Percentiles rank a stretch among this genome's conserved stretches.
phyloP scores from a whole-genome alignment of 2,888 invertebrate species.

The Drosophila ustulata region DNA sequence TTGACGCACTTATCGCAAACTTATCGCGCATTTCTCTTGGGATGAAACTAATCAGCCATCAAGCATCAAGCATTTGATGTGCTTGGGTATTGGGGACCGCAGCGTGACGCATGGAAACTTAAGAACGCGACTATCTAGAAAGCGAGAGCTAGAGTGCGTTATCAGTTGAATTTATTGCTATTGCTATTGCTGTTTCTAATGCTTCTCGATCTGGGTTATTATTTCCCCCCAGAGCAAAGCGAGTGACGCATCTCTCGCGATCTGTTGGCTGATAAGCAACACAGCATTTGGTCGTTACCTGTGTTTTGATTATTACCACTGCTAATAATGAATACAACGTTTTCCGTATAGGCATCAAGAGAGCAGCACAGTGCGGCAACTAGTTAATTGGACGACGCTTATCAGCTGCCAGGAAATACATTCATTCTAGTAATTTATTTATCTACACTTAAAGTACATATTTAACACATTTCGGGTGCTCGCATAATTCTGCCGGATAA shows the following conservation, averaged over 20 bases:
- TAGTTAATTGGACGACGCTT: slow-evolving; percentile 8
- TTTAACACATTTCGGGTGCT: slow-evolving; percentile 2
- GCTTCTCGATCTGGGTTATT: background rate
- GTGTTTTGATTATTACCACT: slow-evolving; percentile 7
- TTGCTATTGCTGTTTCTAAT: background rate
- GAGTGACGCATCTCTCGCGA: slow-evolving; percentile 29
- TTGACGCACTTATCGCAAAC: slow-evolving; percentile 38
- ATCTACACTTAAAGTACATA: background rate
- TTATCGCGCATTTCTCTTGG: slow-evolving; percentile 28
- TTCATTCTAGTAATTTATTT: slow-evolving; percentile 6
- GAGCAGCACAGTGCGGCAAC: background rate
- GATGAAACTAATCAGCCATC: slow-evolving; percentile 14
- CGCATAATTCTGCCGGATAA: slow-evolving; percentile 1
- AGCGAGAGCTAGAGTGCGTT: slow-evolving; percentile 43
- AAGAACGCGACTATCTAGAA: background rate
- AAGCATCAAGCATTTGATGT: slow-evolving; percentile 1
- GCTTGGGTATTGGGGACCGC: slow-evolving; percentile 37
- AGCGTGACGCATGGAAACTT: slow-evolving; percentile 42
- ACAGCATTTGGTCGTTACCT: slow-evolving; percentile 26
- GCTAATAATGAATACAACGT: slow-evolving; percentile 27
- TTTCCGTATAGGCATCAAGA: slow-evolving; percentile 15
- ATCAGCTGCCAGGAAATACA: slow-evolving; percentile 20
- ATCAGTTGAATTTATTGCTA: slow-evolving; percentile 9
- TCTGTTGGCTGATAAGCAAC: slow-evolving; percentile 27
- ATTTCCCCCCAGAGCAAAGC: background rate